These are phyloP conservation scores for Cantharis rustica DNA, from an alignment of 2,888 invertebrate genomes.

Conservation along the genomic window DNA sequence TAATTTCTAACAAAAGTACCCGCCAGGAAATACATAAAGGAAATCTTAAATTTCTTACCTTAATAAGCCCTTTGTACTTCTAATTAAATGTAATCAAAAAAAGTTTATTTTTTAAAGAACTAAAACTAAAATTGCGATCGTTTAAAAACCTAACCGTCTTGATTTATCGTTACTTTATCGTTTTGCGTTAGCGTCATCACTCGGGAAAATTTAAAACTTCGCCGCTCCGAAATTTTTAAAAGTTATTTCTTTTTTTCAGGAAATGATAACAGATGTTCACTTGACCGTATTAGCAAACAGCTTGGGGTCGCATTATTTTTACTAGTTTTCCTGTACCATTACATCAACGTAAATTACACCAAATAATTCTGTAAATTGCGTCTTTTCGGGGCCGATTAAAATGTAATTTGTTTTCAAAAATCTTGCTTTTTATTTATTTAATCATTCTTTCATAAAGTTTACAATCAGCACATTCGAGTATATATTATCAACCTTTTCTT, in stretches of 20 bases:
- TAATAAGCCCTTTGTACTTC: not conserved
- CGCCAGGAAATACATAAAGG: not conserved
- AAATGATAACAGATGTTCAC: conserved; percentile 96
- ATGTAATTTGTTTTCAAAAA: not conserved
- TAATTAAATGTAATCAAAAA: not conserved
- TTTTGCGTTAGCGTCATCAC: not conserved
- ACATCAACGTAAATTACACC: conserved; percentile 85
- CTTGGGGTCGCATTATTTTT: conserved; percentile 90
- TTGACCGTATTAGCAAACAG: conserved; percentile 95
- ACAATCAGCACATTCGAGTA: too few species aligned
- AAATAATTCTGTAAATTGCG: conserved; percentile 53
- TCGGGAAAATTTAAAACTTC: not conserved
- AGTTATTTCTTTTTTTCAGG: conserved; percentile 20
- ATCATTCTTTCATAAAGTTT: too few species aligned
- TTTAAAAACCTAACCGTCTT: not conserved
- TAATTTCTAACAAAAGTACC: not conserved
- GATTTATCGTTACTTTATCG: too few species aligned
- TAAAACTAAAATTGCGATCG: not conserved
- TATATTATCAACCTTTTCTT: too few species aligned
- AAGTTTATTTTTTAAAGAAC: not conserved
- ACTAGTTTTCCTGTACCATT: conserved; percentile 93
- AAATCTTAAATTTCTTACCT: not conserved
- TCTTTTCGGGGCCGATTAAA: not conserved
- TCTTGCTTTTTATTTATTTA: not conserved
- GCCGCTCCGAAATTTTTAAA: not conserved